A percentile compares a stretch with the other conserved stretches of the same genome.
phyloP scores from a whole-genome alignment of 2,888 invertebrate genomes.

The Drosophila multiciliata region DNA sequence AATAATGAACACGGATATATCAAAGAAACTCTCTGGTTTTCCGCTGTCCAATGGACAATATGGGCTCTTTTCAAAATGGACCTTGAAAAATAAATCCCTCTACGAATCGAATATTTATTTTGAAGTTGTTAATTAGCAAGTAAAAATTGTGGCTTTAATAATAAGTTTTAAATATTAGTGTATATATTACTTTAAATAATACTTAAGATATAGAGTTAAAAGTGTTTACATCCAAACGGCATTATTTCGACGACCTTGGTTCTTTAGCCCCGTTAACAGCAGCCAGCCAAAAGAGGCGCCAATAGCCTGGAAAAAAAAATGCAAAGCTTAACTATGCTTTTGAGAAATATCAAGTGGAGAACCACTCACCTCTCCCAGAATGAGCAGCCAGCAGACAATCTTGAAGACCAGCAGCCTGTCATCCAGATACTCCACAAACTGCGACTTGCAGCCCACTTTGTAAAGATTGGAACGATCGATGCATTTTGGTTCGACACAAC shows the following conservation, averaged over 20 bases:
- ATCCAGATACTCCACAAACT: conserved; percentile 78
- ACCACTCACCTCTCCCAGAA: conserved; percentile 74
- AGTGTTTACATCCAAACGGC: conserved; percentile 77
- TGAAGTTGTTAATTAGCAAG: conserved; percentile 9
- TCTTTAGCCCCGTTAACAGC: conserved; percentile 74
- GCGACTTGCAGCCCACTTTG: conserved; percentile 71
- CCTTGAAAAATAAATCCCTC: conserved; percentile 14
- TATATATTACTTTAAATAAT: conserved; percentile 38
- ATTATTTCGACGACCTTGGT: conserved; percentile 75
- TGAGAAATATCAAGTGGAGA: too few relatives aligned
- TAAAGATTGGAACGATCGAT: conserved; percentile 55
- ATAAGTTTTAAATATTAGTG: conserved; percentile 28
- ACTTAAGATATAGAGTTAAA: conserved; percentile 36
- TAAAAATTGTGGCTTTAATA: conserved; percentile 19
- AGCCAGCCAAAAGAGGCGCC: conserved; percentile 76
- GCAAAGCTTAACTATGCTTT: not conserved
- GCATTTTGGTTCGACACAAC: conserved; percentile 73
- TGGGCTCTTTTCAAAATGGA: conserved; percentile 17
- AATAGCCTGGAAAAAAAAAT: conserved; percentile 51
- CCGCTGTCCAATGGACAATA: conserved; percentile 36
- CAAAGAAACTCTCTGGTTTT: conserved; percentile 3
- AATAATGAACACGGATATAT: conserved; percentile 15
- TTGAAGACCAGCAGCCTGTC: conserved; percentile 75
- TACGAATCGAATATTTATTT: conserved; percentile 25
- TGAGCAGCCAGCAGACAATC: conserved; percentile 75